Percentiles rank a stretch among this genome's conserved stretches.
Evolutionary conservation across 2,113 vertebrate genomes (phyloP).

Genomic region (Hyla sarda): DNA sequence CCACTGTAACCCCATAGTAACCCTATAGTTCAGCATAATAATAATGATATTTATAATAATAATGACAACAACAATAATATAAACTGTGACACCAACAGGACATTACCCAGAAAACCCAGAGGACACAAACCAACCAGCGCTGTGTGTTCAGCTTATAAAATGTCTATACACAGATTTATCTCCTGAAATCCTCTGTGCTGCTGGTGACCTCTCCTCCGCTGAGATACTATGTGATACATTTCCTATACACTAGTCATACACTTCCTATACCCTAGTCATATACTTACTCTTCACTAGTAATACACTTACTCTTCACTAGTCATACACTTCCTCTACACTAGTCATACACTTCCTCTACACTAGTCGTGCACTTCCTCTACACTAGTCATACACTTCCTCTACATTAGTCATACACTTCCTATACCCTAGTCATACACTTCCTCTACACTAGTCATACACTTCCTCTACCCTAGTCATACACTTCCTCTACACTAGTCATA

Average conservation of each 20-base stretch:
- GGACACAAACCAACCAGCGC: too few relatives aligned
- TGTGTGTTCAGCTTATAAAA: too few relatives aligned
- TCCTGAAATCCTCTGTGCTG: too few relatives aligned
- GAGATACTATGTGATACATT: not conserved
- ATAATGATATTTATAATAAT: too few relatives aligned
- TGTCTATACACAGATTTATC: too few relatives aligned
- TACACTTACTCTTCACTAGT: not conserved
- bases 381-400: not conserved
- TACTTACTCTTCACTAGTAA: not conserved
- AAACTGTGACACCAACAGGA: too few relatives aligned
- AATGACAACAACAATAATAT: too few relatives aligned
- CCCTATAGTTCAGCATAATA: too few relatives aligned
- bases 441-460: not conserved
- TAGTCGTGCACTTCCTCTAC: not conserved
- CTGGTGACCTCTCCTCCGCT: too few relatives aligned
- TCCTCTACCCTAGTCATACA: not conserved
- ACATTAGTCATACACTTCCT: not conserved
- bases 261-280: not conserved
- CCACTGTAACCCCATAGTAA: too few relatives aligned
- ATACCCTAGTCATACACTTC: too few relatives aligned
- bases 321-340: not conserved
- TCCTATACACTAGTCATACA: not conserved
- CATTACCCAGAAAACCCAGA: not conserved
- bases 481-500: not conserved
- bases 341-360: not conserved